Evolutionary conservation across 1,140 invertebrate genomes (phyloP).

Genomic region (Drosophila pallidifrons): DNA sequence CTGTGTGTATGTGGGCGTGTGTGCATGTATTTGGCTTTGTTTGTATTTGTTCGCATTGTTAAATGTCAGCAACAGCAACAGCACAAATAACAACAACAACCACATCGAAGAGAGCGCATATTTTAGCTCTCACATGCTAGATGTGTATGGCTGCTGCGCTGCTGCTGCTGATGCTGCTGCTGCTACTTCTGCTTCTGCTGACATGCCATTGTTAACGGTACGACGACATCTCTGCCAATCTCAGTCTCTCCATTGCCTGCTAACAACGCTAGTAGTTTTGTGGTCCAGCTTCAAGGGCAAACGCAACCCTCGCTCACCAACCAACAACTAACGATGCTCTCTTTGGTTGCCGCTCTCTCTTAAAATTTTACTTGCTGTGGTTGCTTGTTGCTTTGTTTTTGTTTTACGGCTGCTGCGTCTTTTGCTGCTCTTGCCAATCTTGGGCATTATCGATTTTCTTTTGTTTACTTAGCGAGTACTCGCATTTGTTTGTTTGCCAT

Average conservation of each 20-base stretch:
- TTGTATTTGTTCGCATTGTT: slow-evolving; percentile 78
- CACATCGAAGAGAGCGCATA: slow-evolving; percentile 19
- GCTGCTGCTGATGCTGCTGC: neutral
- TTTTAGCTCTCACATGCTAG: neutral
- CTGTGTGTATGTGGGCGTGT: slow-evolving; percentile 21
- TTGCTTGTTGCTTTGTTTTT: slow-evolving; percentile 55
- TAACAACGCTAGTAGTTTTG: slow-evolving; percentile 36
- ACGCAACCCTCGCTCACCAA: slow-evolving; percentile 32
- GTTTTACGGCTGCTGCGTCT: slow-evolving; percentile 36
- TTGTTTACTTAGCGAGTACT: slow-evolving; percentile 47
- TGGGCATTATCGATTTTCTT: slow-evolving; percentile 61
- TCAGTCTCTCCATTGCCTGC: slow-evolving; percentile 23
- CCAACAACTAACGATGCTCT: neutral
- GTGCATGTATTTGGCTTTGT: slow-evolving; percentile 14
- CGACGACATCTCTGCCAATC: slow-evolving; percentile 27
- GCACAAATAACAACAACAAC: slow-evolving; percentile 31
- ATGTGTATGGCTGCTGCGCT: no score
- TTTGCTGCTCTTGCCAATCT: slow-evolving; percentile 59
- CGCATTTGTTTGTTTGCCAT: slow-evolving; percentile 40
- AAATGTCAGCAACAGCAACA: slow-evolving; percentile 51
- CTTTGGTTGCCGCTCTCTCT: slow-evolving; percentile 20
- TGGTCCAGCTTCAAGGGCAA: slow-evolving; percentile 40
- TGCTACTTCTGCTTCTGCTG: slow-evolving; percentile 23
- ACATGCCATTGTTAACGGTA: slow-evolving; percentile 61
- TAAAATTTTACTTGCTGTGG: neutral